Percentiles rank a stretch among this genome's conserved stretches.
These are phyloP conservation scores for Heliconius melpomene DNA, from an alignment of 1,140 invertebrate species.

Conservation along the genomic window DNA sequence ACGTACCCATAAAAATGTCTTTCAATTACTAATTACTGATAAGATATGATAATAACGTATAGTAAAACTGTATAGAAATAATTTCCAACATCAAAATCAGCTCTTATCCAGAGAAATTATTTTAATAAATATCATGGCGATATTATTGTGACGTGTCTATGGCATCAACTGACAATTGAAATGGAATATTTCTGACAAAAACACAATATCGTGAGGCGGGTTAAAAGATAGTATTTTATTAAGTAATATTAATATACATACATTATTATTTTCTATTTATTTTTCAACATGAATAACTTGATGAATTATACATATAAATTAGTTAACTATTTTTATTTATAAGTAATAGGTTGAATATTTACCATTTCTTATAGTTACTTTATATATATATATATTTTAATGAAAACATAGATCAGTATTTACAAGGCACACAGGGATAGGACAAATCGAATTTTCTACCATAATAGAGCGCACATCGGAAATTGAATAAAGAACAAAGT, in stretches of 20 bases:
- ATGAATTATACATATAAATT: not conserved
- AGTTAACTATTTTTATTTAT: not conserved
- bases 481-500: slow-evolving; percentile 81
- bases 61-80: no score
- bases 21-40: no score
- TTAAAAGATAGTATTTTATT: not conserved
- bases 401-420: no score
- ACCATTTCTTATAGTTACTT: not conserved
- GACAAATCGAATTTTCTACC: slow-evolving; percentile 45
- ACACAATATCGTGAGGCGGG: not conserved
- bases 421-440: slow-evolving; percentile 4
- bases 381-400: no score
- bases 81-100: not conserved
- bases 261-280: no score
- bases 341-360: not conserved
- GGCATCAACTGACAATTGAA: slow-evolving; percentile 31
- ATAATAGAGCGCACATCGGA: slow-evolving; percentile 68
- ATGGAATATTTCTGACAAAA: slow-evolving; percentile 41
- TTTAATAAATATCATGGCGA: slow-evolving; percentile 1
- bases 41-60: no score
- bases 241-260: no score
- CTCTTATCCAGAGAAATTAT: not conserved
- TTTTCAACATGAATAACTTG: no score
- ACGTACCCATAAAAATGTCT: not conserved
- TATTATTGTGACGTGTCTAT: slow-evolving; percentile 30